Evolutionary conservation across 1,140 invertebrate species (phyloP).

Genomic region (Sinella curviseta): DNA sequence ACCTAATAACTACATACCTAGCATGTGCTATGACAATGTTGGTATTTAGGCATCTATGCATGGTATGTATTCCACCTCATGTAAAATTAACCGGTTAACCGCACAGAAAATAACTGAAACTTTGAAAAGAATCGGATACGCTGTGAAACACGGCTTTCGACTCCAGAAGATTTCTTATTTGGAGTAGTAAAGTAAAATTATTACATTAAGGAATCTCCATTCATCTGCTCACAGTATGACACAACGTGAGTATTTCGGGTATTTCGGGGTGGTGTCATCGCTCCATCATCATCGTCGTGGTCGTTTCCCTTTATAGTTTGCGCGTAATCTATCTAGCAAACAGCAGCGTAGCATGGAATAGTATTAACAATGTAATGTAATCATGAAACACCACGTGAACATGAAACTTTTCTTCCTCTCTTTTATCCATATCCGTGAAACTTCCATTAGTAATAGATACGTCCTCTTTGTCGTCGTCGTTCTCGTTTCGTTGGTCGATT

Average conservation of each 20-base stretch:
- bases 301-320: background rate
- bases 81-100: background rate
- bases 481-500: background rate
- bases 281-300: background rate
- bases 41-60: background rate
- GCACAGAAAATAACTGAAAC: background rate
- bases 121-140: background rate
- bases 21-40: too few species aligned
- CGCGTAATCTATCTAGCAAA: background rate
- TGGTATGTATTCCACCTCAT: background rate
- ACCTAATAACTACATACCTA: too few species aligned
- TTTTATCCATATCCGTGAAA: background rate
- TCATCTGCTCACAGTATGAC: background rate
- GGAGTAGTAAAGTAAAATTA: background rate
- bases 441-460: background rate
- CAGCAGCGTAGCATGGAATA: background rate
- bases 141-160: too few species aligned
- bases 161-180: background rate
- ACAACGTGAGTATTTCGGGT: background rate
- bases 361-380: background rate
- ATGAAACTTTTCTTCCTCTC: background rate
- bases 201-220: background rate
- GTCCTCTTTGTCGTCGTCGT: background rate
- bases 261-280: background rate
- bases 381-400: background rate